Conservation (phyloP, 1,140 invertebrate genomes). For the Globodera ellingtonae region DNA sequence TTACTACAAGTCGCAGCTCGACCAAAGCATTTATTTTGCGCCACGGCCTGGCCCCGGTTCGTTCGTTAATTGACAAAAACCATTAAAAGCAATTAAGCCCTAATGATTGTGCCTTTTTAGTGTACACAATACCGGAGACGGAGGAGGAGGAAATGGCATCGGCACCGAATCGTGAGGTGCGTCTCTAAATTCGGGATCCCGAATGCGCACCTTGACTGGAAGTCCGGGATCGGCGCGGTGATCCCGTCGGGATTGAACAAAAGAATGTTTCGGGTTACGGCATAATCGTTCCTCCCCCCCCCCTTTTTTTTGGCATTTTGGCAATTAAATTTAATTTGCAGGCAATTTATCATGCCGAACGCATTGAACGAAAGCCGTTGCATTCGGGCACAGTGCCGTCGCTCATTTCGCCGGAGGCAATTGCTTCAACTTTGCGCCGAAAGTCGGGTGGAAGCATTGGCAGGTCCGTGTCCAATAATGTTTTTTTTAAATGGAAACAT, state of each 20-base stretch:
- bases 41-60: slow-evolving; percentile 53
- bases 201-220: too few species aligned
- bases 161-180: not conserved
- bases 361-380: slow-evolving; percentile 46
- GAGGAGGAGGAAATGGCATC: slow-evolving; percentile 54
- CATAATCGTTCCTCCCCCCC: not conserved
- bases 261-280: too few species aligned
- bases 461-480: not conserved
- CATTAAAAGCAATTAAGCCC: slow-evolving; percentile 6
- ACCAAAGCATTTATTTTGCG: slow-evolving; percentile 34
- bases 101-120: not conserved
- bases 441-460: slow-evolving; percentile 20
- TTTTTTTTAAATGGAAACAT: not conserved
- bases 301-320: not conserved
- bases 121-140: slow-evolving; percentile 64
- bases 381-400: slow-evolving; percentile 47
- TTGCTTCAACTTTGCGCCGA: slow-evolving; percentile 6
- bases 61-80: slow-evolving; percentile 30
- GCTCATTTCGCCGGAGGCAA: slow-evolving; percentile 32
- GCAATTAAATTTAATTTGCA: slow-evolving; percentile 9
- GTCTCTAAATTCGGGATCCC: too few species aligned
- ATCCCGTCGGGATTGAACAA: too few species aligned
- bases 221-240: too few species aligned
- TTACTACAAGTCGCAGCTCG: slow-evolving; percentile 47
- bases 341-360: slow-evolving; percentile 45